Conservation (phyloP, 2,888 invertebrate species). For the Drosophila falleni region DNA sequence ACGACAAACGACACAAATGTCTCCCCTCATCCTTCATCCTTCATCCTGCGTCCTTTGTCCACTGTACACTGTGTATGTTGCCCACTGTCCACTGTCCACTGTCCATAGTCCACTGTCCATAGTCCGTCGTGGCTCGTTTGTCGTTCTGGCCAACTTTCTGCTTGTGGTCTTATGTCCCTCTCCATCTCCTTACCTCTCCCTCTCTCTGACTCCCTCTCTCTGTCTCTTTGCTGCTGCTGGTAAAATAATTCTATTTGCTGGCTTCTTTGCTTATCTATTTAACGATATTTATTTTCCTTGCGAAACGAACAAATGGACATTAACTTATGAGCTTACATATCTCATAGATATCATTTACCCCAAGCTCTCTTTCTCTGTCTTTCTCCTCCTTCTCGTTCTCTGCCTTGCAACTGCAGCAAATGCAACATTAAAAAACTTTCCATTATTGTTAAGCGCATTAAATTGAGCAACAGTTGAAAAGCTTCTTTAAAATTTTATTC, state of each 20-base stretch:
- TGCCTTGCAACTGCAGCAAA: not conserved
- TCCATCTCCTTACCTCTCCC: not conserved
- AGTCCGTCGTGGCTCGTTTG: conserved; percentile 23
- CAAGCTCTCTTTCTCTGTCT: not conserved
- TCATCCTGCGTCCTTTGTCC: conserved; percentile 6
- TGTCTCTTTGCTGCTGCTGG: conserved; percentile 33
- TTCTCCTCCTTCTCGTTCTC: not conserved
- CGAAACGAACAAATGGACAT: conserved; percentile 43
- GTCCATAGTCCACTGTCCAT: conserved; percentile 1
- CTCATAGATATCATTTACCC: conserved; percentile 24
- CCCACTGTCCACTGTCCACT: not conserved
- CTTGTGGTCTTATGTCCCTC: conserved; percentile 26
- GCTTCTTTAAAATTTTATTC: not conserved
- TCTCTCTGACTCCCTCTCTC: not conserved
- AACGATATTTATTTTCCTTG: conserved; percentile 68
- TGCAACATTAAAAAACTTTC: not conserved
- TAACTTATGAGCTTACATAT: conserved; percentile 57
- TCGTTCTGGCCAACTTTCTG: conserved; percentile 35
- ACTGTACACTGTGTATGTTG: not conserved
- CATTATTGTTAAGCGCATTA: not conserved
- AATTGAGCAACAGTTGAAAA: not conserved
- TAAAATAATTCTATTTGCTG: conserved; percentile 69
- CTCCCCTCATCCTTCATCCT: not conserved
- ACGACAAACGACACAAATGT: conserved; percentile 42
- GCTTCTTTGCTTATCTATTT: conserved; percentile 68